Conservation (phyloP, 2,888 invertebrate genomes). For the Campoplex nolae region DNA sequence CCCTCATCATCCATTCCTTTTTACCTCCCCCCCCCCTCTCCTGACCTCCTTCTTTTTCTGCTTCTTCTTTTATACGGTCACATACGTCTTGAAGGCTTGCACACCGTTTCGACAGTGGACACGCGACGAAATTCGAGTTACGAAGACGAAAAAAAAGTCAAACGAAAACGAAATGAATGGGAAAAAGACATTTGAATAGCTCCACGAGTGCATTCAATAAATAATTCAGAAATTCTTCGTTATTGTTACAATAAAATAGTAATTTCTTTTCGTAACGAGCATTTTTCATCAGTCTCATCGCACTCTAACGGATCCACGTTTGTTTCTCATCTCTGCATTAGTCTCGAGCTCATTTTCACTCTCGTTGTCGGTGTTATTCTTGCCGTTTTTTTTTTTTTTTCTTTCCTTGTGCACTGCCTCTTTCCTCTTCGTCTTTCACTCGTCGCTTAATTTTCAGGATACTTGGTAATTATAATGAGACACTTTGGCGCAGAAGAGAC, state of each 20-base stretch:
- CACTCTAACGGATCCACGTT: slow-evolving; percentile 53
- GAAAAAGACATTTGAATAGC: slow-evolving; percentile 2
- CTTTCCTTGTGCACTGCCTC: not conserved
- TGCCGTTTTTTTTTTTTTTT: slow-evolving; percentile 45
- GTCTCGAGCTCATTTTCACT: slow-evolving; percentile 12
- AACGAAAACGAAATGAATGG: slow-evolving; percentile 65
- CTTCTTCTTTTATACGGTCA: slow-evolving; percentile 60
- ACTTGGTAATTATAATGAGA: slow-evolving; percentile 84
- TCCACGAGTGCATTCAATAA: not conserved
- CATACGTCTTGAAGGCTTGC: slow-evolving; percentile 61
- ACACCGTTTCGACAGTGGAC: slow-evolving; percentile 57
- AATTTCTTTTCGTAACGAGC: not conserved
- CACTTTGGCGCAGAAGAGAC: slow-evolving; percentile 77
- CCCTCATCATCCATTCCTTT: slow-evolving; percentile 55
- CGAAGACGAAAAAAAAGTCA: slow-evolving; percentile 21
- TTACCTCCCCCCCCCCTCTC: not conserved
- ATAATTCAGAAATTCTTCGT: not conserved
- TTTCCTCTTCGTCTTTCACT: slow-evolving; percentile 74
- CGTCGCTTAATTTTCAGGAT: slow-evolving; percentile 82
- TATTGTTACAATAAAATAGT: not conserved
- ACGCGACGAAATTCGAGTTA: slow-evolving; percentile 59
- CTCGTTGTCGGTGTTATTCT: slow-evolving; percentile 31
- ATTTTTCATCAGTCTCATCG: not conserved
- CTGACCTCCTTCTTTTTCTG: slow-evolving; percentile 28
- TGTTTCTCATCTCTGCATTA: slow-evolving; percentile 53